Base-by-base conservation (phyloP, 2,888 invertebrate genomes). In the Synanthedon vespiformis region DNA sequence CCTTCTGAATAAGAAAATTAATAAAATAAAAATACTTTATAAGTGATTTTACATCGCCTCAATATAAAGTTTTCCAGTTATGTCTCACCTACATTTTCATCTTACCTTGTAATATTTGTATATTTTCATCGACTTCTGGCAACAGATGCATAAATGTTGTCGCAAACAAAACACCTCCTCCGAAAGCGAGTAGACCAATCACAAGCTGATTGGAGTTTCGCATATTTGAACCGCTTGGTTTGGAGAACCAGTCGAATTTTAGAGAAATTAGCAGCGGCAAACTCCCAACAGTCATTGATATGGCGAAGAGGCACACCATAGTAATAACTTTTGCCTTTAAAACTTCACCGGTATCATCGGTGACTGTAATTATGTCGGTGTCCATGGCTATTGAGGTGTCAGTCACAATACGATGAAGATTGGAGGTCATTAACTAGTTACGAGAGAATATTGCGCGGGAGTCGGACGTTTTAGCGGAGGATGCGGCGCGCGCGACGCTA, bases 111-210 rank as follows among this genome's bases (percentile, higher is more conserved):
- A 94, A 74, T 40, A 86, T 65, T 52, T 90, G 83, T 48, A 94
- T 90, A 52, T 89, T 89, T 61, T 94, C 93, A 51, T 90, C 88
- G 0, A 95, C 93, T 84, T 95, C 95, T 6, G 95, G 95, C 54
- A 95, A 76, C 62, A 95, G 80, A 71, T 95, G 95, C 67, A 94
- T 85, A 66, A 95, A 94, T 1, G 94, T 94, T 4, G 95, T 95
- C 58, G 92, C 92, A 52, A 95, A 88, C 6, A 95, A 80, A 0
- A 95, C 94, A 5, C 95, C 95, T 8, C 95, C 95, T 10, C 95
- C 95, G 59, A 95, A 92, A 51, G 93, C 91, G 49, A 95, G 77
- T 8, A 94, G 71, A n/a, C 92, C 85, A 60, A 90, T 84, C 48
- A 92, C 90, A 18, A 89, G 63, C 61, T 66, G 70, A 62, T 87